Conservation (phyloP, 2,113 vertebrate genomes). For the Charina bottae region DNA sequence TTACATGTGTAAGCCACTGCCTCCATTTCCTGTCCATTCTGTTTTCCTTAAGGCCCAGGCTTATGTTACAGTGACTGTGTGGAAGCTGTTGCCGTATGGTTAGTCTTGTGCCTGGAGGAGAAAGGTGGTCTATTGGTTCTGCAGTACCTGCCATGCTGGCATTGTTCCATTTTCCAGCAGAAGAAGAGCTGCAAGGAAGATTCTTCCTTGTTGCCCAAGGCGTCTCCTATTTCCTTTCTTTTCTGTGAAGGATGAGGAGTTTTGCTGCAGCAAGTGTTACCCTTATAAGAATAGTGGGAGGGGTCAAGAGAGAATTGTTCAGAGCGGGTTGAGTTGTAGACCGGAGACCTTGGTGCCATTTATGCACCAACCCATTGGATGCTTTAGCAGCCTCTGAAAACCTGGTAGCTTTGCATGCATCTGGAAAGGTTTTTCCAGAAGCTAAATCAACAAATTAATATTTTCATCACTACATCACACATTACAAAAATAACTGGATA, state of each 20-base stretch:
- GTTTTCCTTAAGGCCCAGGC: neutral
- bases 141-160: neutral
- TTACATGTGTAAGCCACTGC: neutral
- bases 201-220: neutral
- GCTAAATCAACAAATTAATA: neutral
- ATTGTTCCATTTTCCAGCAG: neutral
- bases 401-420: neutral
- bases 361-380: neutral
- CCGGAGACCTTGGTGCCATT: neutral
- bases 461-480: neutral
- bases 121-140: neutral
- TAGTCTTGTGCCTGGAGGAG: neutral
- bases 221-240: neutral
- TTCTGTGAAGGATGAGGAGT: neutral
- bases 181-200: neutral
- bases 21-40: neutral
- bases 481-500: neutral
- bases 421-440: neutral
- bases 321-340: neutral
- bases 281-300: neutral
- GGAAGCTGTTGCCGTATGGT: neutral
- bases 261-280: neutral
- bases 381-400: neutral
- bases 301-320: neutral
- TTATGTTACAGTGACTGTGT: neutral